Evolutionary conservation across 2,888 invertebrate species (phyloP).

Genomic region (Itoplectis maculator): DNA sequence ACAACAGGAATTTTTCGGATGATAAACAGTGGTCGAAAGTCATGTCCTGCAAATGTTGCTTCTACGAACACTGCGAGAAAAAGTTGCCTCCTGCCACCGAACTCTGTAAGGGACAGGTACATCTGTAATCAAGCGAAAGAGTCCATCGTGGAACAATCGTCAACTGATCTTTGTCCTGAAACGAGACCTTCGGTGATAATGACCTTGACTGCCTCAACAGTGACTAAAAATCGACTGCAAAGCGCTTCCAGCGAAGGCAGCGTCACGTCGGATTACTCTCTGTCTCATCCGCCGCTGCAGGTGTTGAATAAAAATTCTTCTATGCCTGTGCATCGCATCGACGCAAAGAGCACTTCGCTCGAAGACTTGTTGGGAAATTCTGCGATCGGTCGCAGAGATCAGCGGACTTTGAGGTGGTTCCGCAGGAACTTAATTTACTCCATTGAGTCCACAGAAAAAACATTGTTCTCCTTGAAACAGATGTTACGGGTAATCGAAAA

Average conservation of each 20-base stretch:
- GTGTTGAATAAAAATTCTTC: not conserved
- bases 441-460: no score
- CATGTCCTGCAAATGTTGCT: constrained; percentile 29
- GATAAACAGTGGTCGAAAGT: constrained; percentile 40
- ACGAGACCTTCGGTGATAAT: constrained; percentile 43
- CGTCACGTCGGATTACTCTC: not conserved
- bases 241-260: constrained; percentile 3
- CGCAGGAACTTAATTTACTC: no score
- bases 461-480: no score
- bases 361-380: constrained; percentile 35
- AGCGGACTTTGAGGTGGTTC: no score
- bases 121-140: not conserved
- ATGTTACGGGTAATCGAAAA: no score
- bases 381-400: not conserved
- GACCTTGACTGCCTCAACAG: not conserved
- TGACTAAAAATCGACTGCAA: not conserved
- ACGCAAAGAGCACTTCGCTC: not conserved
- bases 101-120: constrained; percentile 50
- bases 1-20: not conserved
- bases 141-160: constrained; percentile 29
- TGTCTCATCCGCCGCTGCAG: constrained; percentile 9
- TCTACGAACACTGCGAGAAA: constrained; percentile 2
- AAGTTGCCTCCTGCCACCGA: constrained; percentile 48
- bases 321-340: not conserved
- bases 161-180: not conserved